phyloP scores from a whole-genome alignment of 2,888 invertebrate genomes.

The Melinaea marsaeus region DNA sequence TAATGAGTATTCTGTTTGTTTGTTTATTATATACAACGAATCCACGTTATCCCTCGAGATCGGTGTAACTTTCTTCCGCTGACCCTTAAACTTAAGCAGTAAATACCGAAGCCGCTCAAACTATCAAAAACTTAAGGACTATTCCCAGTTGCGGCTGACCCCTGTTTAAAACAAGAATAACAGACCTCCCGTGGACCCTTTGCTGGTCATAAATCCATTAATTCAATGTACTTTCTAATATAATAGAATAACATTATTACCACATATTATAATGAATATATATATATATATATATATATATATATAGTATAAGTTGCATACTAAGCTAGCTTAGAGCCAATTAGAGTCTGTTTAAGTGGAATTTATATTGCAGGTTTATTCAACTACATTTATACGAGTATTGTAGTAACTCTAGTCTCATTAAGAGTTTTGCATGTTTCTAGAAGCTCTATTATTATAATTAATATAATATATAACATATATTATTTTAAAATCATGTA shows the following conservation, averaged over 20 bases:
- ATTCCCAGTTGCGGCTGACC: constrained; percentile 63
- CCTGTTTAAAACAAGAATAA: constrained; percentile 54
- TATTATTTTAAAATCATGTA: too few species aligned
- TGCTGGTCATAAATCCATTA: constrained; percentile 41
- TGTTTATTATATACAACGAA: constrained; percentile 11
- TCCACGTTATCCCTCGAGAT: constrained; percentile 50
- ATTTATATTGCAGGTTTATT: too few species aligned
- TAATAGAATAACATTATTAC: constrained; percentile 31
- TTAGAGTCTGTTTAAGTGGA: too few species aligned
- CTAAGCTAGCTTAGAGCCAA: too few species aligned
- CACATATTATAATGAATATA: neutral
- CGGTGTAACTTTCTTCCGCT: constrained; percentile 53
- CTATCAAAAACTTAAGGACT: constrained; percentile 74
- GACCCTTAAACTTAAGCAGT: constrained; percentile 74
- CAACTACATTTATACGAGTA: too few species aligned
- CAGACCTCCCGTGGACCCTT: constrained; percentile 49
- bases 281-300: neutral
- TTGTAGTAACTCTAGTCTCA: too few species aligned
- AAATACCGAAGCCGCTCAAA: constrained; percentile 73
- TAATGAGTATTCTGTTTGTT: neutral
- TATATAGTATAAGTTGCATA: neutral
- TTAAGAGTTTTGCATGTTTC: too few species aligned
- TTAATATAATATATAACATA: too few species aligned
- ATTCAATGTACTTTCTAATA: constrained; percentile 40
- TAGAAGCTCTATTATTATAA: too few species aligned